Evolutionary conservation across 2,797 vertebrate genomes (phyloP).

Genomic region (Alosa sapidissima): DNA sequence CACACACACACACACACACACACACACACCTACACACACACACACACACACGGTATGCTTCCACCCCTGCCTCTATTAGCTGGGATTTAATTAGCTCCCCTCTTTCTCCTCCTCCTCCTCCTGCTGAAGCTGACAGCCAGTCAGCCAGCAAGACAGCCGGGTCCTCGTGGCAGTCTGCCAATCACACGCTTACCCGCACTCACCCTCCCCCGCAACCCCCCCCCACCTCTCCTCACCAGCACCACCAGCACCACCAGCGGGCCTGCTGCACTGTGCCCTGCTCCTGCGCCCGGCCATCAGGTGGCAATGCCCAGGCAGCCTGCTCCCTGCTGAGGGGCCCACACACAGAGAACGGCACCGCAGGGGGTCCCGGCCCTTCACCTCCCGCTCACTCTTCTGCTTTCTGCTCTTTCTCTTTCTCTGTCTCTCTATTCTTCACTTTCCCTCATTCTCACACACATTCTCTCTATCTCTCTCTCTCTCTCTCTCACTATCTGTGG

Average conservation of each 20-base stretch:
- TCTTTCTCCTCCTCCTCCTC: background rate
- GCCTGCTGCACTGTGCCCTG: slow-evolving; percentile 56
- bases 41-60: slow-evolving; percentile 21
- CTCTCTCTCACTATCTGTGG: background rate
- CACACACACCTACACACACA: slow-evolving; percentile 14
- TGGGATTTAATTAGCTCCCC: background rate
- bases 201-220: background rate
- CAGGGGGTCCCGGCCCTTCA: background rate
- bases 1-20: background rate
- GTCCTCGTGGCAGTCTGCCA: background rate
- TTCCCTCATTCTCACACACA: background rate
- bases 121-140: background rate
- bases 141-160: background rate
- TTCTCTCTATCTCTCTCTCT: background rate
- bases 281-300: slow-evolving; percentile 51
- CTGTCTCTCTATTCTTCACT: background rate
- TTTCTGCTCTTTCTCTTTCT: background rate
- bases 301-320: slow-evolving; percentile 50
- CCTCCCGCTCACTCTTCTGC: background rate
- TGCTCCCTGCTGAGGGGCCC: background rate
- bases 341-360: background rate
- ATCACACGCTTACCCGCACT: background rate
- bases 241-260: background rate
- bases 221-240: background rate
- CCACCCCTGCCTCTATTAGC: slow-evolving; percentile 12